A percentile compares a stretch with the other conserved stretches of the same genome.
phyloP scores from a whole-genome alignment of 2,113 vertebrate genomes.

The Podocnemis expansa region DNA sequence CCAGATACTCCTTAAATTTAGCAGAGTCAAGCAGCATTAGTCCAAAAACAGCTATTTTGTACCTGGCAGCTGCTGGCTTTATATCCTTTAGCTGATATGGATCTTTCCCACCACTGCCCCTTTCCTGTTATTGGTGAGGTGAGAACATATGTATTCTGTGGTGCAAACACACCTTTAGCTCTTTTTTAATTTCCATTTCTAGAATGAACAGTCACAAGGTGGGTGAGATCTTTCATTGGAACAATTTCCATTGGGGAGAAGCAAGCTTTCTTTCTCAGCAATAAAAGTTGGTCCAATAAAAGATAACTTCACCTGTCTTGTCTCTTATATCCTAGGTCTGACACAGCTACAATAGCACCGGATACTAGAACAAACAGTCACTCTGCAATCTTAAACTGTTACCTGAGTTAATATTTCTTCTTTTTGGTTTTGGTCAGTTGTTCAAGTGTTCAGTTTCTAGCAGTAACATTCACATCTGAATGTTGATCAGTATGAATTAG shows the following conservation, averaged over 20 bases:
- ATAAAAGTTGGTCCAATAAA: too few species aligned
- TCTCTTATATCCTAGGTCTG: background rate
- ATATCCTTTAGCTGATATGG: background rate
- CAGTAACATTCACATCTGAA: constrained; percentile 36
- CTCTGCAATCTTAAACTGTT: constrained; percentile 60
- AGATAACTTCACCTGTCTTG: background rate
- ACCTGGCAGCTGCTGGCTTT: background rate
- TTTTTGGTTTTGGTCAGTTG: constrained; percentile 56
- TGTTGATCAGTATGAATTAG: background rate
- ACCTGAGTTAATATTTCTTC: constrained; percentile 56
- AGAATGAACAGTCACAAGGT: background rate
- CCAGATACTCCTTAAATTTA: background rate
- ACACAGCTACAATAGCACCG: background rate
- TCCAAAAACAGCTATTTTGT: background rate
- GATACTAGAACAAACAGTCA: constrained; percentile 31
- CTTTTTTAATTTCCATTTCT: constrained; percentile 67
- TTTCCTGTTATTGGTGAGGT: background rate
- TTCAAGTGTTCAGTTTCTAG: constrained; percentile 24
- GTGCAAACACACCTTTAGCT: constrained; percentile 35
- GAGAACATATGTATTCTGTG: background rate
- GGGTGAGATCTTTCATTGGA: background rate
- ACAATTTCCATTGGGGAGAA: too few species aligned
- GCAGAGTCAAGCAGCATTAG: background rate
- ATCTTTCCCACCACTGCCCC: background rate
- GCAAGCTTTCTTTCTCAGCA: too few species aligned